These are phyloP conservation scores for Epizoanthus illoricatus DNA, from an alignment of 92 coral and sea anemone species.

Conservation along the genomic window DNA sequence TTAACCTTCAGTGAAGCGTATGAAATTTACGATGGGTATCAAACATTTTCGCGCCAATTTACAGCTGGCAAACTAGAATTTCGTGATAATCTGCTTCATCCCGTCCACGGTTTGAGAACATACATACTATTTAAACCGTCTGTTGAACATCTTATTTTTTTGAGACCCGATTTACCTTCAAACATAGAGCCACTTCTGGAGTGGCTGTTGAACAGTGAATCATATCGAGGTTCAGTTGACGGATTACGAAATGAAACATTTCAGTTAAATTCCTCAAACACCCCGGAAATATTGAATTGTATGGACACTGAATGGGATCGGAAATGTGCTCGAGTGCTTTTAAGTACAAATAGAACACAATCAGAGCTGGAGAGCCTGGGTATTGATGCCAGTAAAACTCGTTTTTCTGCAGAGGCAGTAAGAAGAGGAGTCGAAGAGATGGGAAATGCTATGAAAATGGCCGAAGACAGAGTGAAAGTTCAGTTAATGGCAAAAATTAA, in stretches of 20 bases:
- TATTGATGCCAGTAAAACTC: constrained; percentile 11
- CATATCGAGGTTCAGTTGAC: not conserved
- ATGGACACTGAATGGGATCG: constrained; percentile 52
- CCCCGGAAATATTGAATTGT: constrained; percentile 12
- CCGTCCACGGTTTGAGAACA: constrained; percentile 5
- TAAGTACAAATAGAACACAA: constrained; percentile 16
- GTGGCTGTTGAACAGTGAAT: not conserved
- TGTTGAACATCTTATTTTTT: not conserved
- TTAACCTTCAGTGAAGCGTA: constrained; percentile 4
- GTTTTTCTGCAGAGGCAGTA: not conserved
- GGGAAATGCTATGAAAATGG: not conserved
- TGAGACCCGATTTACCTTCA: not conserved
- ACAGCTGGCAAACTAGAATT: constrained; percentile 10
- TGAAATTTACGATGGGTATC: constrained; percentile 17
- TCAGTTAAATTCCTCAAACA: not conserved
- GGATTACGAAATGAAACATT: not conserved
- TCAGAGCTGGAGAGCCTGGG: constrained; percentile 33
- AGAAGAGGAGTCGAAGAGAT: constrained; percentile 5
- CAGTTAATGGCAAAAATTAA: not conserved
- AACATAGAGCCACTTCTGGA: not conserved
- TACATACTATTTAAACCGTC: not conserved
- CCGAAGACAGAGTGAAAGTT: not conserved
- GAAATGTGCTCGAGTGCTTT: constrained; percentile 35
- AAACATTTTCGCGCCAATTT: constrained; percentile 20
- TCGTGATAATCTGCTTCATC: constrained; percentile 24